Percentiles rank a stretch among this genome's conserved stretches.
These are phyloP conservation scores for Pangasius macronema DNA, from an alignment of 2,797 vertebrate species.

Conservation along the genomic window DNA sequence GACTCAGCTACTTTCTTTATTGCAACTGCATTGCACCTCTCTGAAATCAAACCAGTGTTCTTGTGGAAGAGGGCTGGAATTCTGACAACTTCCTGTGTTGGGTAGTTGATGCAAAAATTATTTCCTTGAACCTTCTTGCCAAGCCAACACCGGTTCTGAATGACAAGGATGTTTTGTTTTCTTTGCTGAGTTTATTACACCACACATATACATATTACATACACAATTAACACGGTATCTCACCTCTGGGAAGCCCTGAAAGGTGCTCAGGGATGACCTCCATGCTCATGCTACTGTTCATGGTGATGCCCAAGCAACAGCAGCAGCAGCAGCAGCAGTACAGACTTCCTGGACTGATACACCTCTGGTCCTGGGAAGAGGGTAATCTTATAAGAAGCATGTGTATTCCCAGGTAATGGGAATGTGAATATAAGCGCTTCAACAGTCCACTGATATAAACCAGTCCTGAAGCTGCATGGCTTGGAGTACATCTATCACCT, in stretches of 20 bases:
- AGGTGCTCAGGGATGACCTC: not conserved
- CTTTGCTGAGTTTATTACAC: not conserved
- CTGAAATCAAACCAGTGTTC: conserved; percentile 3
- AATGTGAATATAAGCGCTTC: not conserved
- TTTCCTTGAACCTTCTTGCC: not conserved
- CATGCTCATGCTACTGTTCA: not conserved
- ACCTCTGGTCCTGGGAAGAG: not conserved
- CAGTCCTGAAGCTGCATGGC: not conserved
- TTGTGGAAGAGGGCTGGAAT: not conserved
- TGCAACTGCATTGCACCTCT: conserved; percentile 21
- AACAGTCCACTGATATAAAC: not conserved
- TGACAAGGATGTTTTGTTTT: not conserved
- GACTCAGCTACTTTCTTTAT: conserved; percentile 41
- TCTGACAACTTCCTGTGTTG: not conserved
- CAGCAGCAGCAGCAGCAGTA: not conserved
- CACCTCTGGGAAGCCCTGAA: not conserved
- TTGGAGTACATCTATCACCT: not conserved
- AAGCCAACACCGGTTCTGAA: not conserved
- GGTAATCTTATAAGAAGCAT: not conserved
- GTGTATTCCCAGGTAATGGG: not conserved
- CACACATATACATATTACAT: not conserved
- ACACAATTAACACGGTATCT: not conserved
- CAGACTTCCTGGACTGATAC: not conserved
- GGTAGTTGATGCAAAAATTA: not conserved
- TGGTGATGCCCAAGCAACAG: not conserved